Evolutionary conservation across 1,140 invertebrate species (phyloP), one percentile per base, ranked within the genome.

Genomic region (Aporrectodea caliginosa): DNA sequence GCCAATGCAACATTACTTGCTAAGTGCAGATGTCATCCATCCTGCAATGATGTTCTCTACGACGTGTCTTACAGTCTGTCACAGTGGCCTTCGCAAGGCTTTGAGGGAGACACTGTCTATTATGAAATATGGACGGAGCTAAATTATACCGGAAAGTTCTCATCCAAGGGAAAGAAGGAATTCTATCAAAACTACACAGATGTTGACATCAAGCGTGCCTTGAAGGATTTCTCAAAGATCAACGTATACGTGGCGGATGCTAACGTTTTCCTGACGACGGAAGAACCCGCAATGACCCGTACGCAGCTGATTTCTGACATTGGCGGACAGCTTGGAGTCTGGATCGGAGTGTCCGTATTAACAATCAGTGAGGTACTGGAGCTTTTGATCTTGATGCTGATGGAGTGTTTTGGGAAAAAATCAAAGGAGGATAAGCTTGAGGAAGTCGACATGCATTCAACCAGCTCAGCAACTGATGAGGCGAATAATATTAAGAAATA

Each of bases 221-320:
- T 58, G 43, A 58, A 58, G 22, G 43, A 58, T 58, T 58, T 58
- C 43, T 58, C 43, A 58, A 58, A 58, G 43, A 58, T 81, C 6
- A 81, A 81, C 35, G 80, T 81, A 1, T 71, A 81, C 69, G 78
- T 81, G 0, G 69, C 80, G n/a, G 80, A 81, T 69, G 78, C 58
- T 43, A 81, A 81, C 73, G 73, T 81, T 33, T 74, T 81, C 33
- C 72, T 79, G 43, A 81, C 80, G 35, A 81, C 76, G 16, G 80
- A 81, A 74, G 58, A 71, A 12, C 69, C 80, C 22, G 80, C 79
- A n/a, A 74, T 79, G 29, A 75, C 79, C 1, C 16, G 70, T 43
- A 70, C 74, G 1, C 29, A 72, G 30, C 35, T 81, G 30, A 33
- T 81, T 16, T 81, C 80, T 30, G 80, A 81, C 74, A 79, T 81